These are phyloP conservation scores for Gambusia yucatana DNA, from an alignment of 2,797 vertebrate genomes.

Conservation along the genomic window DNA sequence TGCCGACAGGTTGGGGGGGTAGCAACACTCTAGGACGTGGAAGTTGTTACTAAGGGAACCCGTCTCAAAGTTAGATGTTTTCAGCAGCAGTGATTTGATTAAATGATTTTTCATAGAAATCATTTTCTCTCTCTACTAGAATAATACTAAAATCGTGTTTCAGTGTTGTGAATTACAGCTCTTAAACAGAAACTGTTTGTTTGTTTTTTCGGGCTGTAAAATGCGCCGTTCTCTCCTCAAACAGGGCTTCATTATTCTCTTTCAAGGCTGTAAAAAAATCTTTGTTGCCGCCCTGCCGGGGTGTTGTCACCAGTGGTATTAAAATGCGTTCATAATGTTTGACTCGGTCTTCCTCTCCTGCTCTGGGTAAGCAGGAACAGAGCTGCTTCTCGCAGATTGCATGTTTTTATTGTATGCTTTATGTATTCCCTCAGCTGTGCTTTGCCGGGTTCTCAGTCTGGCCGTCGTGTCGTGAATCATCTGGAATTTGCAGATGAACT, in stretches of 20 bases:
- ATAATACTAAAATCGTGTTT: not conserved
- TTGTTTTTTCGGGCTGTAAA: not conserved
- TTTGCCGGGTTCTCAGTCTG: constrained; percentile 3
- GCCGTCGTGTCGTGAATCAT: not conserved
- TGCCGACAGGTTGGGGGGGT: not conserved
- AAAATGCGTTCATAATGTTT: not conserved
- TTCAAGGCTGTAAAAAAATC: not conserved
- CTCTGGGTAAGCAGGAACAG: not conserved
- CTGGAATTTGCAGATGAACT: not conserved
- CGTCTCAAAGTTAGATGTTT: not conserved
- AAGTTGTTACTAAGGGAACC: not conserved
- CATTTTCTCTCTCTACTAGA: not conserved
- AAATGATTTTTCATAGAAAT: not conserved
- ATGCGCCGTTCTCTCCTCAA: not conserved
- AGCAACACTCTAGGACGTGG: not conserved
- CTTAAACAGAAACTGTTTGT: not conserved
- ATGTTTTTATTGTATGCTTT: constrained; percentile 10
- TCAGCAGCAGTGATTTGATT: not conserved
- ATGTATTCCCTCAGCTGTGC: not conserved
- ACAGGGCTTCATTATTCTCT: not conserved
- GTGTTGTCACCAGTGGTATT: not conserved
- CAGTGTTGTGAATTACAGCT: not conserved
- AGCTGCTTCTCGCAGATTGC: not conserved
- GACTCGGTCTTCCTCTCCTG: not conserved
- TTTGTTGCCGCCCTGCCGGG: not conserved